These are phyloP conservation scores for Phenganax marumi DNA, from an alignment of 92 coral and sea anemone genomes.

Conservation along the genomic window DNA sequence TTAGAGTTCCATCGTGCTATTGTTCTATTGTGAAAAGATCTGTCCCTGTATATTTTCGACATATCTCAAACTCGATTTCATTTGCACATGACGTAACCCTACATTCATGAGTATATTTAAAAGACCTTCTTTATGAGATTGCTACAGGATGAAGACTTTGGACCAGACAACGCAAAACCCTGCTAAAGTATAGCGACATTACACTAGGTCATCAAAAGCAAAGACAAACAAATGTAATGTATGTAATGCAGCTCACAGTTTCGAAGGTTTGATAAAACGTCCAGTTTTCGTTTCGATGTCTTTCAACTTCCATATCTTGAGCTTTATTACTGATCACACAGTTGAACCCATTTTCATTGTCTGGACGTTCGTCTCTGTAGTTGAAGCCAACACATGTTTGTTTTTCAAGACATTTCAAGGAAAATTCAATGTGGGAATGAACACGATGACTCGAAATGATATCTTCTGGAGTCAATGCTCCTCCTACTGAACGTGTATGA, in stretches of 20 bases:
- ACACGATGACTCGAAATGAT: background rate
- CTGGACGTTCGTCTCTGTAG: background rate
- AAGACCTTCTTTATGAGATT: no score
- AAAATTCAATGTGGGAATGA: background rate
- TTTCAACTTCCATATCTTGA: background rate
- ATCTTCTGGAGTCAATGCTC: background rate
- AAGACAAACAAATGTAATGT: no score
- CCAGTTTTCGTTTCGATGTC: background rate
- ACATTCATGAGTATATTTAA: no score
- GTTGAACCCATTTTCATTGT: background rate
- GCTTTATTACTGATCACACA: background rate
- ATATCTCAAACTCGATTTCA: no score
- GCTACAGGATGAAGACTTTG: no score
- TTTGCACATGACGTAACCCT: no score
- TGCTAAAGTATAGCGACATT: no score
- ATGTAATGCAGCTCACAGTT: background rate
- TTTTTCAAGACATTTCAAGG: slow-evolving; percentile 14
- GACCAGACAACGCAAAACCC: no score
- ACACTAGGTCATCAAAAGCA: no score
- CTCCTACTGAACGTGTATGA: background rate
- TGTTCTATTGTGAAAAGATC: no score
- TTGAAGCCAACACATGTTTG: slow-evolving; percentile 15
- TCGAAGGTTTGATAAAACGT: background rate
- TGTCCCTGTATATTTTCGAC: no score
- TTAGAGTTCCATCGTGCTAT: no score